Base-by-base conservation (phyloP, 2,113 vertebrate genomes). In the Opisthocomus hoazin region DNA sequence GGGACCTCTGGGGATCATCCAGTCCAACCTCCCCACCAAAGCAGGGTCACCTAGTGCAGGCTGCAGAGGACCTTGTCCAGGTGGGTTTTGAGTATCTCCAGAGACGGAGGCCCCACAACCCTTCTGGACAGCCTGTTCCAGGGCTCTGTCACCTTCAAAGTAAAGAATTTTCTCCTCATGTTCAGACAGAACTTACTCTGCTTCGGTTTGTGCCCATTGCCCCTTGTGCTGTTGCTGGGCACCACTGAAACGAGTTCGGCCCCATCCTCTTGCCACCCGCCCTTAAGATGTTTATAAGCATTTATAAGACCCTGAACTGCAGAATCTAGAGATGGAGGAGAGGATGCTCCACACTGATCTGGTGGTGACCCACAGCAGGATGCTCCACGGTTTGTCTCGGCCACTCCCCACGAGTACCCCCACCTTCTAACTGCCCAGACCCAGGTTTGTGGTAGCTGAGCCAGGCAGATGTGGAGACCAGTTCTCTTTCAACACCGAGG, bases 401-500 rank as follows among this genome's bases (percentile, higher is more conserved):
- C 6, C 14, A 24, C 4, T 34, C 32, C 30, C n/a, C 48, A 71
- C n/a, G 32, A 82, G 43, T 1, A 18, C 6, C 41, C 37, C 29
- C 29, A 4, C 50, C 39, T 85, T 15, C 50, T 3, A 7, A 29
- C 24, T 65, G 60, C 37, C 16, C 65, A 57, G 70, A n/a, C 19
- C 12, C 10, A n/a, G 27, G 34, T 21, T 26, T 73, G 54, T 17
- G 64, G 21, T 8, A 68, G 16, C 58, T 45, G n/a, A 87, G 51
- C 32, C 61, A 41, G 36, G 53, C 53, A 80, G 57, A 60, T 6
- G 32, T 36, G 50, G n/a, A 92, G 36, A 46, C 4, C 0, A 0
- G n/a, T 39, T 78, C 58, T 46, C 32, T 21, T 93, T 14, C 8
- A 6, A 29, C 27, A 64, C 0, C 0, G 29, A 56, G 32, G 12